Conservation (phyloP, 2,797 vertebrate genomes). For the Pristis pectinata region DNA sequence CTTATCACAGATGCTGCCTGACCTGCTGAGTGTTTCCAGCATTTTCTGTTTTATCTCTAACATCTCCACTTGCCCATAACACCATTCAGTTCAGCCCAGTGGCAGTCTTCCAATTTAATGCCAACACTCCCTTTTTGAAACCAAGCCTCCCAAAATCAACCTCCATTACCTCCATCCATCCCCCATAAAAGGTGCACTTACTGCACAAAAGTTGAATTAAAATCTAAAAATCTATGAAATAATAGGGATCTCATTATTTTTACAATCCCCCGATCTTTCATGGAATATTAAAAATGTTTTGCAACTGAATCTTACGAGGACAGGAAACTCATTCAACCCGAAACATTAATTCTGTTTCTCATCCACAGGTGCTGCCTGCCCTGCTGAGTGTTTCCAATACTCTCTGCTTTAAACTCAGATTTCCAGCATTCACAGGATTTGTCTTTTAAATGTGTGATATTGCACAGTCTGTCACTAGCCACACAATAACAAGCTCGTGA, state of each 20-base stretch:
- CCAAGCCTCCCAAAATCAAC: background rate
- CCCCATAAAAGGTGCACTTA: background rate
- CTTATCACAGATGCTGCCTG: too few relatives aligned
- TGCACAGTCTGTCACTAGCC: background rate
- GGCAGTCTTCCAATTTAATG: background rate
- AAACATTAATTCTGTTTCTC: too few relatives aligned
- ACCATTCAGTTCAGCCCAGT: background rate
- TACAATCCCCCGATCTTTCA: background rate
- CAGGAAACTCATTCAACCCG: too few relatives aligned
- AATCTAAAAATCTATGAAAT: background rate
- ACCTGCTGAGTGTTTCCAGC: too few relatives aligned
- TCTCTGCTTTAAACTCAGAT: too few relatives aligned
- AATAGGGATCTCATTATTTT: background rate
- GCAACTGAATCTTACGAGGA: background rate
- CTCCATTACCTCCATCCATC: background rate
- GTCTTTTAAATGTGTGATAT: too few relatives aligned
- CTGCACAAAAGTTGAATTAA: too few relatives aligned
- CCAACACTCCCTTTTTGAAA: background rate
- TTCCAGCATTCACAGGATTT: too few relatives aligned
- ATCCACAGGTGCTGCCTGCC: too few relatives aligned
- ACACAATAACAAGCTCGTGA: background rate
- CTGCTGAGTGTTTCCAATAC: too few relatives aligned
- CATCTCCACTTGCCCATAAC: background rate
- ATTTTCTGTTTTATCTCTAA: background rate
- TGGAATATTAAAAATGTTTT: background rate